Evolutionary conservation across 2,888 invertebrate species (phyloP), one percentile per base, ranked within the genome.

Genomic region (Zelleria hepariella): DNA sequence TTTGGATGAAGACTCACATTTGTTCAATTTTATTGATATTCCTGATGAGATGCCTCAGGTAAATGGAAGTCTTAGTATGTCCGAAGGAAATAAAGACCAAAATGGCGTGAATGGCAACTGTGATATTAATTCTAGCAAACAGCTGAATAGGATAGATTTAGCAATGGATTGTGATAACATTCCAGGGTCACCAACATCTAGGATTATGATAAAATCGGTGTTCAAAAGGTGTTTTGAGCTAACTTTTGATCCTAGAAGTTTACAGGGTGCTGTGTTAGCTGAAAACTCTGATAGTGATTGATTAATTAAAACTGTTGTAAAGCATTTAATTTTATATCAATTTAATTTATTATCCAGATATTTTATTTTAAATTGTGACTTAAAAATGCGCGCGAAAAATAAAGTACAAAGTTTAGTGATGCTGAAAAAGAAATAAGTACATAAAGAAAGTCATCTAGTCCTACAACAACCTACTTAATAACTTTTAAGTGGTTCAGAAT

Each of bases 201-300:
- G 89, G 24, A 89, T 87, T 57, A 86, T 86, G 63, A 92, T 93
- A 0, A 90, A 91, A 70, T 82, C 90, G 0, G 91, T 94, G 59
- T 95, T 95, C 70, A 91, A 91, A 62, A 90, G 93, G 62, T 94
- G 94, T 74, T 94, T 94, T 77, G 93, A 94, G 77, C 84, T 90
- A 53, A 94, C 94, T n/a, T 93, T 92, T 70, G 90, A 93, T 67
- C 91, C 92, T 7, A 85, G 86, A 65, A 90, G 90, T 62, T 89
- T 92, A 48, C 90, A 88, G 64, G 89, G 91, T 66, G 81, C 82
- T 56, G 82, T 94, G 51, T 86, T 93, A 67, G 94, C 92, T n/a
- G 92, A 91, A 61, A 93, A 94, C 73, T 94, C 94, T 1, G 95
- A 95, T 70, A 91, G 91, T 72, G 92, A 91, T 62, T 84, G 67